Evolutionary conservation across 2,888 invertebrate species (phyloP).

Genomic region (Hypsopygia costalis): DNA sequence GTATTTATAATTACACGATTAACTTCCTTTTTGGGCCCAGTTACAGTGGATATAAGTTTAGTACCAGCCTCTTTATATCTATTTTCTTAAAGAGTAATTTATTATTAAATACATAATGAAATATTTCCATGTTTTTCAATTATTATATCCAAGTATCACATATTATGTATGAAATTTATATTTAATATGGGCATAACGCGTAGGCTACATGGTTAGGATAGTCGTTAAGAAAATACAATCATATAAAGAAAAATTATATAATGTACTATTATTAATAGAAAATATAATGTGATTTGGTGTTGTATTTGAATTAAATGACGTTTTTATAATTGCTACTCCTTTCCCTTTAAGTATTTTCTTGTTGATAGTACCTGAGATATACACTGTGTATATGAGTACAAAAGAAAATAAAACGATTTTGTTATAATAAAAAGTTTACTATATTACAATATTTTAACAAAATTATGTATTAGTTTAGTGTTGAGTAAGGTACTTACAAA

Average conservation of each 20-base stretch:
- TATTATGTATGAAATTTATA: constrained; percentile 26
- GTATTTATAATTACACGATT: constrained; percentile 38
- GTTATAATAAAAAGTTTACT: constrained; percentile 16
- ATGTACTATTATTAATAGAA: constrained; percentile 75
- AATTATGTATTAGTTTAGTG: constrained; percentile 9
- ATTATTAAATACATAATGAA: constrained; percentile 47
- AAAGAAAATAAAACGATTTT: constrained; percentile 11
- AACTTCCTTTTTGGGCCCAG: constrained; percentile 59
- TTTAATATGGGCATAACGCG: constrained; percentile 26
- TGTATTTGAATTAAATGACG: constrained; percentile 78
- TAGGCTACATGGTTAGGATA: constrained; percentile 45
- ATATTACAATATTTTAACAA: constrained; percentile 27
- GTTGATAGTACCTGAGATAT: constrained; percentile 18
- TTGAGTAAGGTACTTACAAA: constrained; percentile 8
- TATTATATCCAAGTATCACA: constrained; percentile 31
- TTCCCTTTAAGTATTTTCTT: constrained; percentile 46
- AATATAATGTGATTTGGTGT: constrained; percentile 81
- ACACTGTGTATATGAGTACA: background rate
- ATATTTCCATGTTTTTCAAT: constrained; percentile 46
- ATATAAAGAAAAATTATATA: constrained; percentile 66
- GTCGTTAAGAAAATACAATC: constrained; percentile 51
- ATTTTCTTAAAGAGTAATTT: constrained; percentile 58
- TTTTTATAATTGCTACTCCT: constrained; percentile 72
- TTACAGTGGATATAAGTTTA: constrained; percentile 37
- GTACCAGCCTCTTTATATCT: constrained; percentile 44